These are phyloP conservation scores for Lasioglossum baleicum DNA, from an alignment of 1,140 invertebrate species.

Conservation along the genomic window DNA sequence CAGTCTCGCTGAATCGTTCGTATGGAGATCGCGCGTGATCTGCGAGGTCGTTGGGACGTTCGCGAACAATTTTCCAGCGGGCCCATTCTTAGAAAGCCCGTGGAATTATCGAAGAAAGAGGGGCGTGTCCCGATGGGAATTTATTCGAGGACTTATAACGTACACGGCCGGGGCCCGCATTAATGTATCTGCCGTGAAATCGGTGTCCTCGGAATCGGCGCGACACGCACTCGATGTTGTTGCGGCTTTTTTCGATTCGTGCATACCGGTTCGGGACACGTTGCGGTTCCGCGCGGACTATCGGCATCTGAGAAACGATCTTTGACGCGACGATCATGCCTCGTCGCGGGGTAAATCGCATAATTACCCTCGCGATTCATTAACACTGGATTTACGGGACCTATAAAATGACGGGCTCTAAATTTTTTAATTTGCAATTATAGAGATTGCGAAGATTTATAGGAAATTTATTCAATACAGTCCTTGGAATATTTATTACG, in stretches of 20 bases:
- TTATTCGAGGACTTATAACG: conserved; percentile 61
- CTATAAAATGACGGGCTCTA: no score
- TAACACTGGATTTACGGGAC: no score
- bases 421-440: no score
- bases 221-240: conserved; percentile 72
- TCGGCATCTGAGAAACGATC: conserved; percentile 34
- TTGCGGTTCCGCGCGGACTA: conserved; percentile 23
- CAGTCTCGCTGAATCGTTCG: no score
- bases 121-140: conserved; percentile 50
- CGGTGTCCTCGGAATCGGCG: conserved; percentile 71
- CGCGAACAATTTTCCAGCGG: conserved; percentile 14
- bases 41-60: background rate
- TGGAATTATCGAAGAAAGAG: conserved; percentile 53
- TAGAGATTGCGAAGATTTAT: no score
- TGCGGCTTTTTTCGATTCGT: conserved; percentile 41
- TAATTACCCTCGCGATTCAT: conserved; percentile 34
- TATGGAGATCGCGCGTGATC: no score
- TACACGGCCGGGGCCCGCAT: conserved; percentile 65
- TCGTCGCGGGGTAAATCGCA: conserved; percentile 33
- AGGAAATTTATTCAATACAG: no score
- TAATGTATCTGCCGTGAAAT: conserved; percentile 77
- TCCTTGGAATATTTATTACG: no score
- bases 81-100: conserved; percentile 31
- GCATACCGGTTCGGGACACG: conserved; percentile 52
- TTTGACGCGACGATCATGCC: conserved; percentile 35